Evolutionary conservation across 2,888 invertebrate species (phyloP), one percentile per base, ranked within the genome.

Genomic region (Apeira syringaria): DNA sequence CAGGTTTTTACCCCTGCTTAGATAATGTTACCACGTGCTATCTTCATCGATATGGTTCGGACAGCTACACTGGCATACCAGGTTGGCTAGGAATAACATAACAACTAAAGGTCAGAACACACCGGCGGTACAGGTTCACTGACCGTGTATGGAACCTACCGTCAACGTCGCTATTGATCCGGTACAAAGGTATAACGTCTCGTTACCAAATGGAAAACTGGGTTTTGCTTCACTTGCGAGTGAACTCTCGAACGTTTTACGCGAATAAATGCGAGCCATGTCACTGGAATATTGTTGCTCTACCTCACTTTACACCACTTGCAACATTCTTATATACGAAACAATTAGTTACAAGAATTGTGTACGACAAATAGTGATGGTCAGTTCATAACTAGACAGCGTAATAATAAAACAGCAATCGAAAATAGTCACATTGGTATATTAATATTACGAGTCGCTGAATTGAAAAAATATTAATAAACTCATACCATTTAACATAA

Each of bases 101-200:
- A 30, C 10, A 26, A 17, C 10, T 42, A 46, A 49, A 62, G 59
- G 61, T 64, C 55, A 58, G 24, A 47, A 48, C 34, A 54, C 44
- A 53, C 51, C 41, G 35, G 54, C 42, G 37, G 43, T 10, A 29
- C 26, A 56, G 58, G 71, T 64, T 68, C 62, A 47, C 33, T 57
- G 65, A 62, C 63, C 65, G 41, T 52, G 53, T 54, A 37, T 47
- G 56, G 48, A 49, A 39, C 12, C 50, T 54, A 38, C 24, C 50
- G 53, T 54, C 48, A 53, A 53, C 46, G 37, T 55, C 41, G 43
- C 35, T 64, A 69, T 69, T 52, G 68, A 68, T 68, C 64, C 54
- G 35, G 34, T 34, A 31, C 36, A 43, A 50, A 48, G 48, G 41
- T 53, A n/a, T n/a, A 54, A 44, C 45, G 46, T 40, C 45, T 45